A percentile compares a stretch with the other conserved stretches of the same genome.
Evolutionary conservation across 2,113 vertebrate species (phyloP).

Genomic region (Cyphomyrus discorhynchus): DNA sequence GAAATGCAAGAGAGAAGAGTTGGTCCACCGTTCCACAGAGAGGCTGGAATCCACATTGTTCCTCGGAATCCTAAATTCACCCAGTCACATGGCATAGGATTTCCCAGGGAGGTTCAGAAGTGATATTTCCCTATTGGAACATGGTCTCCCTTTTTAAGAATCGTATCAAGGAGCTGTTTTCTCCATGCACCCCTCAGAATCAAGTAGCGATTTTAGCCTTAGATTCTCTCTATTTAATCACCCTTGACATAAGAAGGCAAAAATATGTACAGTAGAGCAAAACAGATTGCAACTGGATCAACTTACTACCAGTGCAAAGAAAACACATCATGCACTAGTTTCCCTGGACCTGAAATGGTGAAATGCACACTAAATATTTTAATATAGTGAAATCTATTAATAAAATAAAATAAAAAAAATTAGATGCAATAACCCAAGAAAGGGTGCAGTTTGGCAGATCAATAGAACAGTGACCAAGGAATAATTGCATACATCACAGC

Average conservation of each 20-base stretch:
- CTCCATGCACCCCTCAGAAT: neutral
- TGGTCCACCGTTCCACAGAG: neutral
- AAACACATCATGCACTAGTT: neutral
- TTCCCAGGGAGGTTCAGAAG: neutral
- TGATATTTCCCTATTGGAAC: neutral
- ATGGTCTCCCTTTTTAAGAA: neutral
- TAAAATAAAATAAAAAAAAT: neutral
- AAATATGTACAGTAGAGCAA: neutral
- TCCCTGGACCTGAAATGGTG: neutral
- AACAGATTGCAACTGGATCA: neutral
- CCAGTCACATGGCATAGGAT: neutral
- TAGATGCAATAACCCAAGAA: neutral
- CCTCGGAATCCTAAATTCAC: neutral
- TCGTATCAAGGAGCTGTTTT: neutral
- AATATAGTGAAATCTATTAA: neutral
- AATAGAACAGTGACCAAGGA: conserved; percentile 11
- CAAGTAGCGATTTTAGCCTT: neutral
- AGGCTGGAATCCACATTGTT: neutral
- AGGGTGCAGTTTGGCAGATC: neutral
- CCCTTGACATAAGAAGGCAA: neutral
- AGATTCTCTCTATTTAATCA: neutral
- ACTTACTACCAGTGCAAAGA: neutral
- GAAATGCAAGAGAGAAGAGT: neutral
- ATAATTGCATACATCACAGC: neutral
- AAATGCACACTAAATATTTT: neutral